Conservation (phyloP, 2,888 invertebrate genomes). For the Himalopsyche japonica region DNA sequence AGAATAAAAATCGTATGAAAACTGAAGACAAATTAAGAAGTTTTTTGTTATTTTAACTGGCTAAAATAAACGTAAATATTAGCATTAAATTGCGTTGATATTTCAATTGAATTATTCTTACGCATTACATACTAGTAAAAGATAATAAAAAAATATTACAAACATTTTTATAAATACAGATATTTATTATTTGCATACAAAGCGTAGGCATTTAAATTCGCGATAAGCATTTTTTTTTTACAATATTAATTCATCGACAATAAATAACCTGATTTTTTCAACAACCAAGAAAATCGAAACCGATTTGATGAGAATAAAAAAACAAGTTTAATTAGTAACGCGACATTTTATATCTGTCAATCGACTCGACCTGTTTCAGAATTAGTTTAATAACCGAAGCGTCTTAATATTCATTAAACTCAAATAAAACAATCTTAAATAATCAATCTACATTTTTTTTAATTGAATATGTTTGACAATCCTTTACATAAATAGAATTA, state of each 20-base stretch:
- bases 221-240: background rate
- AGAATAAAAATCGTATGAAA: no score
- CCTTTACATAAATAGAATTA: no score
- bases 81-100: no score
- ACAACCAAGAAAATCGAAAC: background rate
- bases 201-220: background rate
- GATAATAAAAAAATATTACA: background rate
- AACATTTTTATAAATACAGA: background rate
- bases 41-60: no score
- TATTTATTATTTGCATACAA: background rate
- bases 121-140: background rate
- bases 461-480: no score
- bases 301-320: background rate
- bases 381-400: background rate
- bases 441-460: background rate
- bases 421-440: background rate
- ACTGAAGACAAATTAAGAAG: no score
- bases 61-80: no score
- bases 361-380: background rate
- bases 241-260: background rate
- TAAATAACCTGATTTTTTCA: background rate
- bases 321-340: background rate
- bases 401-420: background rate
- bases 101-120: no score
- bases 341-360: background rate